A percentile compares a stretch with the other conserved stretches of the same genome.
Conservation (phyloP, 2,888 invertebrate species). For the Rhamnusium bicolor region DNA sequence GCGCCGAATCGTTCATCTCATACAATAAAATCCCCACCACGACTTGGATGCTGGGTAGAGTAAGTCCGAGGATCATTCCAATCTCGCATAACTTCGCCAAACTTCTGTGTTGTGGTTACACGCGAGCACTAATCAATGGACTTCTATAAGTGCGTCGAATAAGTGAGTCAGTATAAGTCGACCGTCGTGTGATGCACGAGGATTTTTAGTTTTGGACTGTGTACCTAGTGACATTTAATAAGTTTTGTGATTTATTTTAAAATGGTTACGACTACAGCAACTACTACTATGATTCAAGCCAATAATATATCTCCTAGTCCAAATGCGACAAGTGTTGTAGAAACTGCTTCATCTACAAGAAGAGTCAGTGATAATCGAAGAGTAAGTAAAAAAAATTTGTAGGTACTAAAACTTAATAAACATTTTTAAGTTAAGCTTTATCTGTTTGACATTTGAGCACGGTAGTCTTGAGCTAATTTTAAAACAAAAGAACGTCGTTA, state of each 20-base stretch:
- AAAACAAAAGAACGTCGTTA: slow-evolving; percentile 54
- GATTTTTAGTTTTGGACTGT: not conserved
- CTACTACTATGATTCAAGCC: slow-evolving; percentile 44
- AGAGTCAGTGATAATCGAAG: slow-evolving; percentile 62
- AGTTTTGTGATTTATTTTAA: slow-evolving; percentile 31
- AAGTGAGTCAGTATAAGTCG: slow-evolving; percentile 1
- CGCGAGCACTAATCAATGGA: not conserved
- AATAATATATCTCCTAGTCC: slow-evolving; percentile 42
- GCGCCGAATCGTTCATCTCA: slow-evolving; percentile 63
- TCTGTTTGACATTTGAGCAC: slow-evolving; percentile 48
- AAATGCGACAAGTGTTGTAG: slow-evolving; percentile 30
- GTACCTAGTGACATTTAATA: slow-evolving; percentile 9
- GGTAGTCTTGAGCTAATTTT: slow-evolving; percentile 55
- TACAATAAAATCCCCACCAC: slow-evolving; percentile 40
- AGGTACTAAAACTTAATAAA: not conserved
- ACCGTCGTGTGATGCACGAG: slow-evolving; percentile 1
- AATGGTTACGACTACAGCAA: slow-evolving; percentile 49
- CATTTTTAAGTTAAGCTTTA: not conserved
- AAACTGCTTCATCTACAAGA: slow-evolving; percentile 41
- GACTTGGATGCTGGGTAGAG: slow-evolving; percentile 47
- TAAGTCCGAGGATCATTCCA: slow-evolving; percentile 40
- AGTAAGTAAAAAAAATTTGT: slow-evolving; percentile 51
- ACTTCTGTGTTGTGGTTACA: slow-evolving; percentile 5
- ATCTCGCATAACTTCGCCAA: slow-evolving; percentile 42
- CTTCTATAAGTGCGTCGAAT: slow-evolving; percentile 21